Evolutionary conservation across 92 coral and sea anemone genomes (phyloP), one percentile per base, ranked within the genome.

Genomic region (Actinernus sp.): DNA sequence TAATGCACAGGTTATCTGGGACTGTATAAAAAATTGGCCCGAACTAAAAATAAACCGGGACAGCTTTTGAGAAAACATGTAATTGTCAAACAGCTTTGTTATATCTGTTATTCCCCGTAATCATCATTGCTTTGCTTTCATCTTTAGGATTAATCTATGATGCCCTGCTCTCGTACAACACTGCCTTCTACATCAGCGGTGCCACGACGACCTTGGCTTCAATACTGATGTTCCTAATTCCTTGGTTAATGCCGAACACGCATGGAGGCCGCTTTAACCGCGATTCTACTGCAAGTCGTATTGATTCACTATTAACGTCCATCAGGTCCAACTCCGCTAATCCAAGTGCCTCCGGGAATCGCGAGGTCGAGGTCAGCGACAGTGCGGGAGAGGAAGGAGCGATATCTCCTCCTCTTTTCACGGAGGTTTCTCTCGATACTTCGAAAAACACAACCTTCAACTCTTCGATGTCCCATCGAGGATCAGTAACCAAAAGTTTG

Each of bases 181-280:
- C 88, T 14, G 98, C 94, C 26, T 93, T 93, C 85, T 93, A 86
- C 76, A 73, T 88, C 44, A 82, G 92, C 70, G 94, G 97, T 33
- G 98, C 86, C 7, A 82, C 84, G 31, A 71, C 93, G 7, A 72
- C 83, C 8, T 32, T 76, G 0, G 74, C 98, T 4, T 71, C 88
- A 11, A 51, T 81, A 3, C 68, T 93, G 21, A 55, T 93, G 88
- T 90, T 93, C 69, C 81, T 90, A 12, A 79, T 93, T 18, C 98
- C 98, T 2, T 76, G 92, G 87, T 79, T 86, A 19, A 56, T 82
- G 64, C 91, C 92, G 2, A 57, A 79, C 38, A 54, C 68, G 2
- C 34, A 31, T 1, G 88, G 82, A 7, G 80, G 85, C 24, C 53
- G 48, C 4, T 74, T 79, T 40, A 73, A 84, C 49, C 63, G 92